A percentile compares a stretch with the other conserved stretches of the same genome.
These are phyloP conservation scores for Neoascia interrupta DNA, from an alignment of 2,888 invertebrate genomes.

Conservation along the genomic window DNA sequence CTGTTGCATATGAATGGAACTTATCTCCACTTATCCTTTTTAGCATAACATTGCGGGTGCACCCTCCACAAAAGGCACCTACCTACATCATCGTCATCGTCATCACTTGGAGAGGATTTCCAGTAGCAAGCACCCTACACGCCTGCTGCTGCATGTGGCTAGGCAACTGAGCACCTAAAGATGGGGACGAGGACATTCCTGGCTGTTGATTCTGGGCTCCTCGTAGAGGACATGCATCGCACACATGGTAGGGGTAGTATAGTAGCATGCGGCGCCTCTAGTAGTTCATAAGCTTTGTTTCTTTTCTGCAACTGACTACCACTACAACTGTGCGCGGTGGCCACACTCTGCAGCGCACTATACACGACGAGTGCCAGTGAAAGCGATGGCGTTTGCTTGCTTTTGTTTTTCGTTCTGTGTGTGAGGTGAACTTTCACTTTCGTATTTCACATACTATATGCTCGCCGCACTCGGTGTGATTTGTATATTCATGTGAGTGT, in stretches of 20 bases:
- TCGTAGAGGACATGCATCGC: slow-evolving; percentile 64
- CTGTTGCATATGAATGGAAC: slow-evolving; percentile 67
- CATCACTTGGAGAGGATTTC: slow-evolving; percentile 1
- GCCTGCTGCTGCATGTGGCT: too few species aligned
- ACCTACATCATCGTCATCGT: slow-evolving; percentile 16
- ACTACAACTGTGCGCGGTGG: slow-evolving; percentile 7
- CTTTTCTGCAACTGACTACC: slow-evolving; percentile 56
- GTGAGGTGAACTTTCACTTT: slow-evolving; percentile 60
- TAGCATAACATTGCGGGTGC: slow-evolving; percentile 44
- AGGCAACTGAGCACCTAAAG: slow-evolving; percentile 49
- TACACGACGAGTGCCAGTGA: slow-evolving; percentile 30
- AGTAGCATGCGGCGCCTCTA: background rate
- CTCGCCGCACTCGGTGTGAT: background rate
- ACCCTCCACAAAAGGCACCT: slow-evolving; percentile 58
- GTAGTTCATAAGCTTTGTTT: slow-evolving; percentile 63
- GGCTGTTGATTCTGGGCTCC: slow-evolving; percentile 59
- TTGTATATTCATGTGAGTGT: background rate
- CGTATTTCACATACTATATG: slow-evolving; percentile 31
- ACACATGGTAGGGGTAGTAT: slow-evolving; percentile 41
- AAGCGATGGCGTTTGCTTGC: slow-evolving; percentile 58
- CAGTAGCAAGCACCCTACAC: slow-evolving; percentile 16
- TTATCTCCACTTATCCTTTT: slow-evolving; percentile 66
- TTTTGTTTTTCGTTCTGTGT: slow-evolving; percentile 56
- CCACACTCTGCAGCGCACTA: slow-evolving; percentile 1
- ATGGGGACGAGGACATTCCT: slow-evolving; percentile 40